A percentile compares a stretch with the other conserved stretches of the same genome.
Conservation (phyloP, 2,113 vertebrate species). For the Nibea coibor region DNA sequence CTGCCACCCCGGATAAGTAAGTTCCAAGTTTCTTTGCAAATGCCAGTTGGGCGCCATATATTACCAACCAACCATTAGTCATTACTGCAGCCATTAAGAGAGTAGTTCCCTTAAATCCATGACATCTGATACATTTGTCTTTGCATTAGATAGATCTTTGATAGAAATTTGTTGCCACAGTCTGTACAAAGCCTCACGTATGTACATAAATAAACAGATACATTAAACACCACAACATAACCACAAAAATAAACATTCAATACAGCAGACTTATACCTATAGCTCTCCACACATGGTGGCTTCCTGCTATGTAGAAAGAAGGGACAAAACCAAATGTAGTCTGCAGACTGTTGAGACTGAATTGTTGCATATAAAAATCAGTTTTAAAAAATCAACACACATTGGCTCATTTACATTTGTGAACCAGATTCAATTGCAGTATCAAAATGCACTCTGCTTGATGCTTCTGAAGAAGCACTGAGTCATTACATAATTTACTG, state of each 20-base stretch:
- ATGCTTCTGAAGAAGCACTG: background rate
- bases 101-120: background rate
- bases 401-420: background rate
- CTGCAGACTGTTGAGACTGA: no score
- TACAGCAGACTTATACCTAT: no score
- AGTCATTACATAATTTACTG: background rate
- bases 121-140: background rate
- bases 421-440: background rate
- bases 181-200: no score
- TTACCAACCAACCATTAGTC: background rate
- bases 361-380: no score
- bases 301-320: no score
- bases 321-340: no score
- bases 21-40: background rate
- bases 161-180: no score
- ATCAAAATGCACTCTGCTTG: background rate
- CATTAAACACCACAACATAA: no score
- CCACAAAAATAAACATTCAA: no score
- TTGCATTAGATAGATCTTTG: background rate
- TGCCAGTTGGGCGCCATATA: background rate
- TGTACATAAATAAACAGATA: no score
- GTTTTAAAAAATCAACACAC: background rate
- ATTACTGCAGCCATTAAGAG: background rate
- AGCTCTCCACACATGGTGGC: no score
- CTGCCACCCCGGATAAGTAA: background rate